phyloP scores from a whole-genome alignment of 2,888 invertebrate species.

The Drosophila phalerata region DNA sequence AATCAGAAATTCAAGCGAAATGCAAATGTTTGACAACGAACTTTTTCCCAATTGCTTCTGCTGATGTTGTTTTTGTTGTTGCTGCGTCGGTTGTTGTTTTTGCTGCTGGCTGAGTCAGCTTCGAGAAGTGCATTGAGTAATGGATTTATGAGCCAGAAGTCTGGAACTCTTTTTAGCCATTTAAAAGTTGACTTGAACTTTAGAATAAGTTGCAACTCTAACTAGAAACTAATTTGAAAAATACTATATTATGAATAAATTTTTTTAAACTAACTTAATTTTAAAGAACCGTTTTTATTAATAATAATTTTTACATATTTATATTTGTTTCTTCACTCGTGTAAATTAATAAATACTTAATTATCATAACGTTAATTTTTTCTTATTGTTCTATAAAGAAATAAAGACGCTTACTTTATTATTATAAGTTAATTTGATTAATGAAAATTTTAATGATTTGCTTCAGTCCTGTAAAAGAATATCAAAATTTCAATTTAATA shows the following conservation, averaged over 20 bases:
- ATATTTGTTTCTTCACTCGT: too few relatives aligned
- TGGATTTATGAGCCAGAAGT: conserved; percentile 21
- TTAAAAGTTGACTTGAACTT: background rate
- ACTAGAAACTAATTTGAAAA: background rate
- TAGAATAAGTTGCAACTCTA: background rate
- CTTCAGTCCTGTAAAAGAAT: background rate
- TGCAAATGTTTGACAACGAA: conserved; percentile 79
- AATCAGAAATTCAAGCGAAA: conserved; percentile 79
- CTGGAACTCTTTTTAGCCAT: background rate
- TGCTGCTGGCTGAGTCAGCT: conserved; percentile 49
- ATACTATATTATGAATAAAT: background rate
- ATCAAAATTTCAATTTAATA: too few relatives aligned
- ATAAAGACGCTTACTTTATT: background rate
- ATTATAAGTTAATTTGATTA: background rate
- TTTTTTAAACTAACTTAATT: background rate
- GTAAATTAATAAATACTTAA: background rate
- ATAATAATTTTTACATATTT: too few relatives aligned
- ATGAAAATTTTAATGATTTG: too few relatives aligned
- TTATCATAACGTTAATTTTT: background rate
- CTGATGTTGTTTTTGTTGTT: conserved; percentile 14
- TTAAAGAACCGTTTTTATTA: background rate
- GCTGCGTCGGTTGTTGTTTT: conserved; percentile 7
- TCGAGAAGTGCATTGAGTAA: conserved; percentile 47
- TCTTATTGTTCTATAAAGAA: background rate
- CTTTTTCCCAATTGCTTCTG: conserved; percentile 56